These are phyloP conservation scores for Paedocypris sp. DNA, from an alignment of 2,113 vertebrate genomes.

Conservation along the genomic window DNA sequence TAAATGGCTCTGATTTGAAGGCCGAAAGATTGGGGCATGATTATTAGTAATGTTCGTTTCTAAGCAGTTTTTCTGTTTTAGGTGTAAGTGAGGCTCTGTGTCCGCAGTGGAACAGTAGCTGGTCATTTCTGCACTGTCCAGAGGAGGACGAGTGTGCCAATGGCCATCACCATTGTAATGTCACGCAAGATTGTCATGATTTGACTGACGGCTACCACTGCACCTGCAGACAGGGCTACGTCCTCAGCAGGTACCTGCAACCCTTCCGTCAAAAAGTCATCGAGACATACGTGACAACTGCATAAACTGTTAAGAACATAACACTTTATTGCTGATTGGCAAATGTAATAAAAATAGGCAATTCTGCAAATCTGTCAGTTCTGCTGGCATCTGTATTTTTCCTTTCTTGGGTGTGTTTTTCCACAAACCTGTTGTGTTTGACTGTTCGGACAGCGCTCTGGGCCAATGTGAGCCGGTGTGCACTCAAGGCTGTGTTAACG, in stretches of 20 bases:
- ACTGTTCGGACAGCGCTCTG: conserved; percentile 65
- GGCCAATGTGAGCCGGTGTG: conserved; percentile 83
- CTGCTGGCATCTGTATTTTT: neutral
- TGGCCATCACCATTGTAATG: conserved; percentile 80
- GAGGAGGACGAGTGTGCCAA: conserved; percentile 83
- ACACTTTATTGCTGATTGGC: too few species aligned
- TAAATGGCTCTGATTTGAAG: too few species aligned
- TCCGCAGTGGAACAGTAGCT: conserved; percentile 61
- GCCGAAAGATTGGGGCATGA: too few species aligned
- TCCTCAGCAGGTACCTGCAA: conserved; percentile 69
- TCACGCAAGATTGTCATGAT: conserved; percentile 80
- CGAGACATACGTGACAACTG: too few species aligned
- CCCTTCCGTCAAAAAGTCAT: too few species aligned
- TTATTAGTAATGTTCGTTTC: too few species aligned
- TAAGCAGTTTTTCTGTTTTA: conserved; percentile 24
- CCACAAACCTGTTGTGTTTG: too few species aligned
- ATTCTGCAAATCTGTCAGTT: neutral
- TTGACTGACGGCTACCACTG: conserved; percentile 71
- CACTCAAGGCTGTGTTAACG: conserved; percentile 79
- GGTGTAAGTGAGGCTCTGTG: conserved; percentile 54
- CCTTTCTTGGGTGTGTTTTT: neutral
- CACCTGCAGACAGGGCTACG: conserved; percentile 79
- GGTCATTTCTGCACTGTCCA: conserved; percentile 83
- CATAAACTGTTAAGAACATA: too few species aligned
- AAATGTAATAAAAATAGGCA: too few species aligned